Evolutionary conservation across 1,140 invertebrate species (phyloP), one percentile per base, ranked within the genome.

Genomic region (Ceratosolen fusciceps): DNA sequence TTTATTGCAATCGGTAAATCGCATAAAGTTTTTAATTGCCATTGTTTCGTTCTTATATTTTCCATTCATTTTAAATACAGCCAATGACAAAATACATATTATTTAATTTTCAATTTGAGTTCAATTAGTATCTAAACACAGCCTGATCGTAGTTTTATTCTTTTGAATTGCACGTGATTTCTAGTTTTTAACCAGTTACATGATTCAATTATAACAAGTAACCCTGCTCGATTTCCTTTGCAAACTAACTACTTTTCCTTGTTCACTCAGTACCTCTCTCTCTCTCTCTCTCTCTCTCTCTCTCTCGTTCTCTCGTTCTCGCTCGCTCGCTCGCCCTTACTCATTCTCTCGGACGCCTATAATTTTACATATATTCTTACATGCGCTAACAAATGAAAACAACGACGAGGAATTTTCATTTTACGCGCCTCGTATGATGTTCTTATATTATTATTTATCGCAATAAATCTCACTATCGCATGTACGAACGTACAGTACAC

Each of bases 361-460:
- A 62, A 3, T 26, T 62, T 2, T 62, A 62, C 26, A 62, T 62
- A 62, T 34, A 60, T 43, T 60, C 12, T 56, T 39, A 19, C 8
- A 56, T 52, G 19, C 31, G 19, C 14, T 58, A 72, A 60, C 24
- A 70, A 72, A 62, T 62, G 47, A 73, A 73, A 72, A 77, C 21
- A 77, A 77, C 24, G n/a, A 77, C 43, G 47, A 70, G 67, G 65
- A 39, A 39, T 71, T 60, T 67, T 79, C 70, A n/a, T 16, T 79
- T 58, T 43, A n/a, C 37, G 52, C 65, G 26, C 16, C 24, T 71
- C 56, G 31, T 26, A 24, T 47, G n/a, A 60, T 37, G 68, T 49
- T 77, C 56, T 43, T 68, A 77, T 67, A 39, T 79, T 74, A 73
- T 73, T 74, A 26, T 26, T 79, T 79, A 74, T 79, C 71, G 60